A percentile compares a stretch with the other conserved stretches of the same genome.
Conservation (phyloP, 2,797 vertebrate genomes). For the Limosa lapponica region DNA sequence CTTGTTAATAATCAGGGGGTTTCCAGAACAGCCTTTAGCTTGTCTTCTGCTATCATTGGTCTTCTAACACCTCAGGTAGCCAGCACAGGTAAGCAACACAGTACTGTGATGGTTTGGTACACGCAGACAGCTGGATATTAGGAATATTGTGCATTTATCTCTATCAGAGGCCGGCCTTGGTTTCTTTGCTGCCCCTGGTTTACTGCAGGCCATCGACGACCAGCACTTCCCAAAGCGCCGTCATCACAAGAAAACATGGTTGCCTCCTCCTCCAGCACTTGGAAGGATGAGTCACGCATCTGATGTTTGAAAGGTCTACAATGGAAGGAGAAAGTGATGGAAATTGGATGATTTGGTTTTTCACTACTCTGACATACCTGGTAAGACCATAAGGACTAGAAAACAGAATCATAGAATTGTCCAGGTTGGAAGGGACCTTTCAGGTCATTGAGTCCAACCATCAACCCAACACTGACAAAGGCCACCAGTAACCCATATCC, state of each 20-base stretch:
- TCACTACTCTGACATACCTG: neutral
- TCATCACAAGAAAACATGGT: neutral
- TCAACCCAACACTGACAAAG: too few species aligned
- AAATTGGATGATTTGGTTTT: neutral
- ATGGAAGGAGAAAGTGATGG: neutral
- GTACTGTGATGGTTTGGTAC: neutral
- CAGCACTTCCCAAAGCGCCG: neutral
- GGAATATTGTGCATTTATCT: neutral
- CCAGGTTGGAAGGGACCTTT: too few species aligned
- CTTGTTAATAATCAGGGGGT: neutral
- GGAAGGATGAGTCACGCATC: neutral
- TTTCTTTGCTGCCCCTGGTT: neutral
- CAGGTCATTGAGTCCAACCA: too few species aligned
- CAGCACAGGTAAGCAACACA: neutral
- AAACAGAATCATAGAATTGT: too few species aligned
- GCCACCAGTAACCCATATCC: too few species aligned
- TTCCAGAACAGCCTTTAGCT: neutral
- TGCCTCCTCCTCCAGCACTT: neutral
- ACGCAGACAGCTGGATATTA: neutral
- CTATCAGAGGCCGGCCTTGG: neutral
- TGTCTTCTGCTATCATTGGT: neutral
- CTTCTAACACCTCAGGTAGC: neutral
- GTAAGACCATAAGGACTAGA: neutral
- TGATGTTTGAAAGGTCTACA: neutral
- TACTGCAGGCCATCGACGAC: neutral